Conservation (phyloP, 2,113 vertebrate species). For the Nycticryphes semicollaris region DNA sequence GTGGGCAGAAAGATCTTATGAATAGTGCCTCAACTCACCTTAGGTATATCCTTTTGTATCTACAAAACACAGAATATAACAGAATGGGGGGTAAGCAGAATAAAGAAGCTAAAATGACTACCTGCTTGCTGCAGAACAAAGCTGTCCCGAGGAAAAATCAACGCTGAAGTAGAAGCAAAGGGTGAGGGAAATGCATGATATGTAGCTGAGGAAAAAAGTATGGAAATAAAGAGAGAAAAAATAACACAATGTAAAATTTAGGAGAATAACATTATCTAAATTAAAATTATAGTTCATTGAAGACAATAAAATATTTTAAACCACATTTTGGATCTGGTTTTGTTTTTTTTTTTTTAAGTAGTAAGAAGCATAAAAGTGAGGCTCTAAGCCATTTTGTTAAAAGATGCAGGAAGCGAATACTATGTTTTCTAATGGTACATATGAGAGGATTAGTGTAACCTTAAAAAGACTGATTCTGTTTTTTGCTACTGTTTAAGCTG, state of each 20-base stretch:
- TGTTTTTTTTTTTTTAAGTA: not conserved
- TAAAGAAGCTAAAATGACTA: slow-evolving; percentile 17
- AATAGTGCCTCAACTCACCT: slow-evolving; percentile 31
- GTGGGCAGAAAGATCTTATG: slow-evolving; percentile 4
- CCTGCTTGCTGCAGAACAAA: slow-evolving; percentile 9
- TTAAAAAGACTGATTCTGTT: not conserved
- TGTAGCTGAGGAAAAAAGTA: not conserved
- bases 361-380: not conserved
- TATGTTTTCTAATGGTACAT: not conserved
- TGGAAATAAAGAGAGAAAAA: not conserved
- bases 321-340: not conserved
- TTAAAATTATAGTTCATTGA: not conserved
- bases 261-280: not conserved
- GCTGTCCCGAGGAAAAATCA: not conserved
- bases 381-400: not conserved
- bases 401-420: not conserved
- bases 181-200: not conserved
- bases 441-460: not conserved
- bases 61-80: not conserved
- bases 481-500: not conserved
- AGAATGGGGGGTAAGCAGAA: not conserved
- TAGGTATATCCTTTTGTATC: slow-evolving; percentile 17
- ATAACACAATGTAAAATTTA: not conserved
- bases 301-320: not conserved
- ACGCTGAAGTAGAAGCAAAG: not conserved